Base-by-base conservation (phyloP, 1,140 invertebrate species). In the Monochamus saltuarius region DNA sequence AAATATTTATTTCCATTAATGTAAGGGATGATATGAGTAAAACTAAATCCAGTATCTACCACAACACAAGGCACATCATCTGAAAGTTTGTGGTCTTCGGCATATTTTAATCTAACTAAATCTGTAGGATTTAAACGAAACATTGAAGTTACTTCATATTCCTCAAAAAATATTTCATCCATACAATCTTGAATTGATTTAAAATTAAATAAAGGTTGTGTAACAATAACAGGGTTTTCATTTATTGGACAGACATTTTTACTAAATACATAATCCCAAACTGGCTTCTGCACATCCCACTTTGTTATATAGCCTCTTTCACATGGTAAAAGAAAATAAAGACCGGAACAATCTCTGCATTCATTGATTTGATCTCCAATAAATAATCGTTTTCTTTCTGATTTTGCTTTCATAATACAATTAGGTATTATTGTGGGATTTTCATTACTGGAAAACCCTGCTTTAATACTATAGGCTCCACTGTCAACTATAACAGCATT, bases 321-420 rank as follows among this genome's bases (percentile, higher is more conserved):
- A 78, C 94, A 97, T 0, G 96, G 91, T 58, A 98, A 78, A 37
- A 97, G 88, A 71, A 96, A 99, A 79, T 89, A 99, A 0, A 99
- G 76, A 1, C 94, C 92, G 0, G 95, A 97, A 2, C 92, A 88
- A 76, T 99, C 97, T 46, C 95, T 84, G 73, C 96, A 99, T 65
- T 99, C 96, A 59, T 98, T 92, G 16, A 98, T 87, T 80, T 93
- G 94, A 77, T 92, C 89, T 0, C 92, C 96, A 43, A 99, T 88
- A 75, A 98, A 99, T 1, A 93, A 88, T 56, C 97, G 83, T 1
- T 95, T 85, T 51, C 93, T 79, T 75, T 99, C 97, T 68, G 91
- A 95, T 78, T 98, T 98, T 0, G 95, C 94, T 84, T 99, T 99
- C 84, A 96, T 96, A 35, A 99, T 94, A 70, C 93, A 95, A 77